Conservation (phyloP, 2,113 vertebrate species). For the Strix aluco region DNA sequence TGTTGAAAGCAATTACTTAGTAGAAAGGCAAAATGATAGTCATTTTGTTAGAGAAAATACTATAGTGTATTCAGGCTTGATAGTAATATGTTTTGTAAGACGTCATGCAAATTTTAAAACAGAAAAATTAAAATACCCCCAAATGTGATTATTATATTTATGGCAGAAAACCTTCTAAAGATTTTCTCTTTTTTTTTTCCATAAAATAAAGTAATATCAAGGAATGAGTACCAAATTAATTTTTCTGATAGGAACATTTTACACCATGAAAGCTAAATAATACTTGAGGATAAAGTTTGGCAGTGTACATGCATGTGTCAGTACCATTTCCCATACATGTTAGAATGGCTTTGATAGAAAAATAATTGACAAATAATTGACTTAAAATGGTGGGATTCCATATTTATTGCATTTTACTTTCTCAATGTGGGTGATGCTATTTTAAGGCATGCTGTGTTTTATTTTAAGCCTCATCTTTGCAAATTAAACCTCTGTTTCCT, state of each 20-base stretch:
- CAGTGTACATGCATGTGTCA: background rate
- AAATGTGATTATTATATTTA: conserved; percentile 15
- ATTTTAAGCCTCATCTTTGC: background rate
- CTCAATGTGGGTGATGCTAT: background rate
- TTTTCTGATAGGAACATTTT: conserved; percentile 45
- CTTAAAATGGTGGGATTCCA: background rate
- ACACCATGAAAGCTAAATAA: background rate
- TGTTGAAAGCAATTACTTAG: conserved; percentile 53
- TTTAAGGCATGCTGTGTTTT: background rate
- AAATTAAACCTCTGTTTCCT: conserved; percentile 10
- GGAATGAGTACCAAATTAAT: conserved; percentile 14
- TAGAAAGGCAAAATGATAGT: conserved; percentile 30
- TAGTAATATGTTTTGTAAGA: conserved; percentile 36
- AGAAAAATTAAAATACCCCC: background rate
- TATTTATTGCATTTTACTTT: background rate
- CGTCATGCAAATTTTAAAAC: conserved; percentile 14
- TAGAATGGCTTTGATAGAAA: background rate
- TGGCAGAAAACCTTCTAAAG: conserved; percentile 40
- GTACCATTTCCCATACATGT: background rate
- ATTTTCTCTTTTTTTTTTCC: background rate
- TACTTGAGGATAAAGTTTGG: background rate
- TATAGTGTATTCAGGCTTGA: background rate
- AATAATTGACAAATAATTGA: background rate
- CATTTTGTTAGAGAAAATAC: conserved; percentile 37
- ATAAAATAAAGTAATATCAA: conserved; percentile 46